A percentile compares a stretch with the other conserved stretches of the same genome.
Evolutionary conservation across 1,140 invertebrate species (phyloP).

Genomic region (Ericerus pela): DNA sequence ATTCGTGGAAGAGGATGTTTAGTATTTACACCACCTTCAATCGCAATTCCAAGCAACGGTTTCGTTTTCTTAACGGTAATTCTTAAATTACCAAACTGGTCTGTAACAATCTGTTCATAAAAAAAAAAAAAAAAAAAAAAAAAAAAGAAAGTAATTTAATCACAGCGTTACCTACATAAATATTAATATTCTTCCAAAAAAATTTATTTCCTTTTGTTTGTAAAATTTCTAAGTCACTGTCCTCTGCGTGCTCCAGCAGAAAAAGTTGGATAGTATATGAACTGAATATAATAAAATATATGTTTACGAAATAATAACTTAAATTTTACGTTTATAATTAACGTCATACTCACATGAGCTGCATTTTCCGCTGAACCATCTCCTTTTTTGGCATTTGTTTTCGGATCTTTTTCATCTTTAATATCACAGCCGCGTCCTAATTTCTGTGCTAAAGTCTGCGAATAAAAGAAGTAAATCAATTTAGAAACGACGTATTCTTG

Average conservation of each 20-base stretch:
- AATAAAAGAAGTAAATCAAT: too few species aligned
- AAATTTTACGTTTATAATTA: not conserved
- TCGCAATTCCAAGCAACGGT: slow-evolving; percentile 86
- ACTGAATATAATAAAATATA: not conserved
- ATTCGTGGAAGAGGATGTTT: slow-evolving; percentile 85
- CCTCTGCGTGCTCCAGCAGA: too few species aligned
- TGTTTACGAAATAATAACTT: not conserved
- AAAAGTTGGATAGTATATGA: too few species aligned
- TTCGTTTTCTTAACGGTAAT: slow-evolving; percentile 81
- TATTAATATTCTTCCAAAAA: too few species aligned
- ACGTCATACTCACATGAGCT: slow-evolving; percentile 5
- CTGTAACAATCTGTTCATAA: slow-evolving; percentile 43
- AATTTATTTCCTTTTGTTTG: too few species aligned
- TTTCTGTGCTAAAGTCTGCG: slow-evolving; percentile 68
- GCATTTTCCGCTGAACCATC: not conserved
- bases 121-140: too few species aligned
- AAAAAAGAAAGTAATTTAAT: too few species aligned
- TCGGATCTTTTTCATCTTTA: slow-evolving; percentile 56
- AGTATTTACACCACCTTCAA: slow-evolving; percentile 90
- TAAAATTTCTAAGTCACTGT: too few species aligned
- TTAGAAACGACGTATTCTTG: too few species aligned
- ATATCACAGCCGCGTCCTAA: slow-evolving; percentile 68
- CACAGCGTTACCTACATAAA: too few species aligned
- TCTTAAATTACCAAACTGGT: slow-evolving; percentile 68
- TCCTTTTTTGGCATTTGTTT: not conserved